Base-by-base conservation (phyloP, 2,797 vertebrate species). In the Euthynnus affinis region DNA sequence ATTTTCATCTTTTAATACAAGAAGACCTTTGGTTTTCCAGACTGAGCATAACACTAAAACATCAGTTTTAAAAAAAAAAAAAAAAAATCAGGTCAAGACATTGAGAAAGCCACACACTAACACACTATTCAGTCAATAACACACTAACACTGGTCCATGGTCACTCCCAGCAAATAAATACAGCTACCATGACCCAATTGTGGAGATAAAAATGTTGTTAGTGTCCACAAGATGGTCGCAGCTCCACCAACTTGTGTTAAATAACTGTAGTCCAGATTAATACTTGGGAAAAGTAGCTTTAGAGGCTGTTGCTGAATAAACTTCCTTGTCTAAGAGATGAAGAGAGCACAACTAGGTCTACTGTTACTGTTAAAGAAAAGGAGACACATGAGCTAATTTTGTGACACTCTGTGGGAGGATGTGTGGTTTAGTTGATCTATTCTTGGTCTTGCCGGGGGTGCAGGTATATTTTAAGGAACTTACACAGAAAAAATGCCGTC, bases 361-460 rank as follows among this genome's bases (percentile, higher is more conserved):
- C 70, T 63, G 62, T 78, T 74, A 56, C 15, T 64, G 52, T 70
- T 82, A 12, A 20, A 69, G 69, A 71, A 48, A 71, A 62, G 37
- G 17, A 74, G 68, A 78, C 49, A 55, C 34, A 63, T 23, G 40
- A 60, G 65, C 57, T 89, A 86, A 80, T 81, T 90, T 49, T 85
- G 51, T 58, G 75, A 49, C 37, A 49, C 67, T 59, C 57, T 74
- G 87, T 87, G 83, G 88, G 88, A 88, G 85, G 82, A 76, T 63
- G 65, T 85, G 85, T 89, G 90, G 83, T 89, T 70, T 76, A 63
- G 37, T 65, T 78, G 73, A 53, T 85, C 88, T 91, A 93, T 93
- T 93, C 67, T 71, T 34, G 83, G 87, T 51, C 67, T 72, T 77
- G 83, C 27, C 71, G 61, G 60, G 81, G 64, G 49, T 83, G 82